Evolutionary conservation across 1,140 invertebrate species (phyloP).

Genomic region (Ceratoteleas bidentatus): DNA sequence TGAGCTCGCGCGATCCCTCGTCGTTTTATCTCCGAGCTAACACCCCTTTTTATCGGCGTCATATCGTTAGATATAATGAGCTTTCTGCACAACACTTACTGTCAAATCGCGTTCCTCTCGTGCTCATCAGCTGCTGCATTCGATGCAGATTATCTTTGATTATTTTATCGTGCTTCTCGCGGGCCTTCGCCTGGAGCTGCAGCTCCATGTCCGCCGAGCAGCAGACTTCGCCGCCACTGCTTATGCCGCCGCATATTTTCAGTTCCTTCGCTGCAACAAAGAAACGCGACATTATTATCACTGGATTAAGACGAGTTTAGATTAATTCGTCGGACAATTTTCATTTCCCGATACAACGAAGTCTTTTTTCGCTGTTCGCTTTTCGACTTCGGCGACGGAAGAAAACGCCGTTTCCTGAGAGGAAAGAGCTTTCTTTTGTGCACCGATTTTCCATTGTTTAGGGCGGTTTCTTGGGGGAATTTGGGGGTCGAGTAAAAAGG

Average conservation of each 20-base stretch:
- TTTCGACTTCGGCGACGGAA: slow-evolving; percentile 26
- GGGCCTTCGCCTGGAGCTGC: slow-evolving; percentile 75
- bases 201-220: slow-evolving; percentile 80
- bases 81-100: slow-evolving; percentile 71
- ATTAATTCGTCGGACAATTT: slow-evolving; percentile 11
- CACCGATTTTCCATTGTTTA: slow-evolving; percentile 25
- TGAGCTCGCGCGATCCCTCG: neutral
- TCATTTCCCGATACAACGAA: slow-evolving; percentile 25
- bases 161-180: slow-evolving; percentile 79
- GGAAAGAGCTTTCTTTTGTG: slow-evolving; percentile 38
- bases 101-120: slow-evolving; percentile 76
- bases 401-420: slow-evolving; percentile 47
- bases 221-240: slow-evolving; percentile 78
- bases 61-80: slow-evolving; percentile 36
- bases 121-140: slow-evolving; percentile 75
- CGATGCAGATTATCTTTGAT: slow-evolving; percentile 77
- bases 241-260: slow-evolving; percentile 77
- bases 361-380: slow-evolving; percentile 31
- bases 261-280: slow-evolving; percentile 76
- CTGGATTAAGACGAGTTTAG: neutral
- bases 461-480: slow-evolving; percentile 25
- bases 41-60: slow-evolving; percentile 4
- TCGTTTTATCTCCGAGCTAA: slow-evolving; percentile 6
- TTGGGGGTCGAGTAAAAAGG: neutral
- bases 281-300: slow-evolving; percentile 13